Conservation (phyloP, 2,888 invertebrate genomes). For the Willowsia nigromaculata region DNA sequence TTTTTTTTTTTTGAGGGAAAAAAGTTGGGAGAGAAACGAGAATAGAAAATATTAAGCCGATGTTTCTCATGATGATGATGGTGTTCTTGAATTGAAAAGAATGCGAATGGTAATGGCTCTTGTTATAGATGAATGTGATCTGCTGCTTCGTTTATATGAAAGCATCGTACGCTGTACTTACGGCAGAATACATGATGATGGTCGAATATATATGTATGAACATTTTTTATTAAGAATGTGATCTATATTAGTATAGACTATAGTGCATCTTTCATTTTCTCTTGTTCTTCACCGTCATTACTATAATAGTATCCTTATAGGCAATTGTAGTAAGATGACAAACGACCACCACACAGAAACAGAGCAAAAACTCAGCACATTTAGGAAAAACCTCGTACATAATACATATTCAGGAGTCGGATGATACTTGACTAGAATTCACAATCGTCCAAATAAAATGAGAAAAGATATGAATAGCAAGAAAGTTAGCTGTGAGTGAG, state of each 20-base stretch:
- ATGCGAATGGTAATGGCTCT: conserved; percentile 32
- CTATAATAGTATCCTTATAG: neutral
- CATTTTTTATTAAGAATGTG: neutral
- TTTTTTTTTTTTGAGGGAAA: too few species aligned
- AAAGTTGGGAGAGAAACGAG: conserved; percentile 16
- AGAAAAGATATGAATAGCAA: too few species aligned
- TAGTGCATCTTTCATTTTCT: neutral
- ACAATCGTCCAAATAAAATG: neutral
- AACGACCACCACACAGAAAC: neutral
- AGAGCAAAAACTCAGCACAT: neutral
- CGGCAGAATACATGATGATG: neutral
- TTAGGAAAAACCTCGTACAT: neutral
- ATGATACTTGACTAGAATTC: neutral
- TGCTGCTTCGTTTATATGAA: neutral
- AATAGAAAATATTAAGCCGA: conserved; percentile 5
- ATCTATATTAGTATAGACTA: neutral
- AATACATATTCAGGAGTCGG: neutral
- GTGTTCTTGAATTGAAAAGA: conserved; percentile 20
- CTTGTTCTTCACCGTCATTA: conserved; percentile 11
- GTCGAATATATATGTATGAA: neutral
- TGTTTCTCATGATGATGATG: neutral
- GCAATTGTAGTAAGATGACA: conserved; percentile 16
- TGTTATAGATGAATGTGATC: conserved; percentile 14
- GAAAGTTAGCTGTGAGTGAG: too few species aligned
- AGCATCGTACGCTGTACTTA: neutral